These are phyloP conservation scores for Troilus luridus DNA, from an alignment of 2,888 invertebrate genomes.

Conservation along the genomic window DNA sequence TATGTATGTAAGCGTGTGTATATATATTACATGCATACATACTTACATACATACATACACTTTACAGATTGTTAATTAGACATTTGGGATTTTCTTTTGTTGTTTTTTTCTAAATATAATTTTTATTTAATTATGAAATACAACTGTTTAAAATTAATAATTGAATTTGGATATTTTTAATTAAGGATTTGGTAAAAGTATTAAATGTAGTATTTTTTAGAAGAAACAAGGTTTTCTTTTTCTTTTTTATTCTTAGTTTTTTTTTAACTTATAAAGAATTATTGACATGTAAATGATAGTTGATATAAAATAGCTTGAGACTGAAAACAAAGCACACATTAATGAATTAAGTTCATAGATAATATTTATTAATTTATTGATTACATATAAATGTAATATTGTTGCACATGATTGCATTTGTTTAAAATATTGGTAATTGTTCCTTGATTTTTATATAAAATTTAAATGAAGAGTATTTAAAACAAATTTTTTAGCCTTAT, in stretches of 20 bases:
- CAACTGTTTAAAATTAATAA: not conserved
- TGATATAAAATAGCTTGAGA: not conserved
- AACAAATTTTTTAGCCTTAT: not conserved
- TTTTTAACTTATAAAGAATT: not conserved
- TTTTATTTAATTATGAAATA: not conserved
- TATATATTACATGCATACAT: no score
- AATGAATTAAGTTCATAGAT: not conserved
- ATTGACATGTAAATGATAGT: not conserved
- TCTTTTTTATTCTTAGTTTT: not conserved
- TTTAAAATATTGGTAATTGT: slow-evolving; percentile 1
- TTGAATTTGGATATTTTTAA: not conserved
- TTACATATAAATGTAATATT: not conserved
- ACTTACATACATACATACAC: no score
- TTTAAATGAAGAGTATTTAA: not conserved
- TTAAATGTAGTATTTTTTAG: not conserved
- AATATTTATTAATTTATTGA: not conserved
- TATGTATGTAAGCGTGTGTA: not conserved
- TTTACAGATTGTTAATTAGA: not conserved
- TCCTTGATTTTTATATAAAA: not conserved
- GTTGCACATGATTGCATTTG: not conserved
- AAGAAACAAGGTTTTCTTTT: not conserved
- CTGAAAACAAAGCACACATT: not conserved
- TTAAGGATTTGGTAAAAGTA: not conserved
- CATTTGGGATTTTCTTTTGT: not conserved
- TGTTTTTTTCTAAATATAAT: not conserved